A percentile compares a stretch with the other conserved stretches of the same genome.
Conservation (phyloP, 2,113 vertebrate species). For the Epinephelus cyanopodus region DNA sequence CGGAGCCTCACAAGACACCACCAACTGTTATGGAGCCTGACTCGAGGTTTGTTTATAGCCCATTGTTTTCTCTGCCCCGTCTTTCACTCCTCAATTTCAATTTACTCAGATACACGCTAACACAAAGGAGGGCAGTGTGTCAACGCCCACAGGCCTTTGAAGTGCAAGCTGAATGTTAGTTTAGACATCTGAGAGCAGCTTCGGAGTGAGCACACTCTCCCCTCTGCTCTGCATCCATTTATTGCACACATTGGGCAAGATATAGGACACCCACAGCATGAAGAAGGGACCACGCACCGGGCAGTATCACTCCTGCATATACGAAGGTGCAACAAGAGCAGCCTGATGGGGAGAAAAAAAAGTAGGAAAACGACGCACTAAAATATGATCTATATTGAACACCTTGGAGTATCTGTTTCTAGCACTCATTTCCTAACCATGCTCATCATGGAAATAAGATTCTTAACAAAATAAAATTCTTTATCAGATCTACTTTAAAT, state of each 20-base stretch:
- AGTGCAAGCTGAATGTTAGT: conserved; percentile 66
- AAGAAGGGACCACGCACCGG: neutral
- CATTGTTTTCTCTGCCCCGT: conserved; percentile 65
- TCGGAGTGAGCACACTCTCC: conserved; percentile 18
- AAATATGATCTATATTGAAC: conserved; percentile 43
- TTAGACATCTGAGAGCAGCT: conserved; percentile 68
- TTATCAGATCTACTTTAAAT: conserved; percentile 63
- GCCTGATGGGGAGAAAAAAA: neutral
- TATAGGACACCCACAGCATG: conserved; percentile 10
- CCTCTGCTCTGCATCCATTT: conserved; percentile 33
- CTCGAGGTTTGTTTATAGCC: conserved; percentile 69
- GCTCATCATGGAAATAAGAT: conserved; percentile 62
- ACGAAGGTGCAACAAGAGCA: conserved; percentile 13
- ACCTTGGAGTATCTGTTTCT: conserved; percentile 24
- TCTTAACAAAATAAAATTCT: conserved; percentile 21
- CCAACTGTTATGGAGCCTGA: conserved; percentile 62
- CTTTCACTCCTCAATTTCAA: conserved; percentile 69
- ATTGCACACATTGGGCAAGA: conserved; percentile 42
- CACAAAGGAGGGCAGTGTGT: conserved; percentile 72
- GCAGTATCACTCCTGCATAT: conserved; percentile 23
- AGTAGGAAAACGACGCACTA: conserved; percentile 9
- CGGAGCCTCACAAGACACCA: conserved; percentile 57
- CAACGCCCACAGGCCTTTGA: conserved; percentile 73
- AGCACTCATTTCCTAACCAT: conserved; percentile 42
- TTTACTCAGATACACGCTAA: conserved; percentile 71